Evolutionary conservation across 2,888 invertebrate genomes (phyloP).

Genomic region (Physocephala rufipes): DNA sequence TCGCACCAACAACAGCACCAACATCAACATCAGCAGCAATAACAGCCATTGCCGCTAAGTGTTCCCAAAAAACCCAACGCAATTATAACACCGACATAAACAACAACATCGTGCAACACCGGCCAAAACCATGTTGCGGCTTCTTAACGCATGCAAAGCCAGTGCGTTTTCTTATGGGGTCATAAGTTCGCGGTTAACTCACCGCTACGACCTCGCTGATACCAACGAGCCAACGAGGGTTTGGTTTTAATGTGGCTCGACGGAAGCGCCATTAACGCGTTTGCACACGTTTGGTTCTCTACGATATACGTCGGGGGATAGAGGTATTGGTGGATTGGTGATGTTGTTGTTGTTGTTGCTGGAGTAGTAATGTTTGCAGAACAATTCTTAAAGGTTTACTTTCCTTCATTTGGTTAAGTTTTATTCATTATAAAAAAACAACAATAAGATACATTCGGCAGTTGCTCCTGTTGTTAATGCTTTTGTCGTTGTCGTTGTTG

Average conservation of each 20-base stretch:
- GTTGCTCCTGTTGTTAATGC: too few relatives aligned
- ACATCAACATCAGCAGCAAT: neutral
- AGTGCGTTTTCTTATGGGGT: conserved; percentile 18
- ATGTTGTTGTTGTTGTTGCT: conserved; percentile 1
- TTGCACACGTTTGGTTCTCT: conserved; percentile 44
- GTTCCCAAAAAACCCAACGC: conserved; percentile 11
- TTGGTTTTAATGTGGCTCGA: conserved; percentile 25
- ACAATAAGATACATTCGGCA: too few relatives aligned
- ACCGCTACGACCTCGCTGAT: neutral
- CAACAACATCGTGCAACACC: conserved; percentile 4
- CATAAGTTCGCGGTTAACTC: neutral
- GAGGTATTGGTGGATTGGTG: neutral
- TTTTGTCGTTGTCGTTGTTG: too few relatives aligned
- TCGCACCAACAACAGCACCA: conserved; percentile 1
- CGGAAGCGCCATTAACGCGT: conserved; percentile 58
- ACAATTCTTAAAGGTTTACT: neutral
- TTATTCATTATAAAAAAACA: too few relatives aligned
- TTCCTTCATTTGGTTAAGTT: too few relatives aligned
- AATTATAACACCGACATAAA: neutral
- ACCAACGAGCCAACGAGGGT: neutral
- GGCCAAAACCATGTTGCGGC: neutral
- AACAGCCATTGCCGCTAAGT: conserved; percentile 10
- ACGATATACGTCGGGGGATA: neutral
- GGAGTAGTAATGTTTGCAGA: neutral
- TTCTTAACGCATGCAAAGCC: conserved; percentile 9